A percentile compares a stretch with the other conserved stretches of the same genome.
These are phyloP conservation scores for Anguilla japonica DNA, from an alignment of 2,113 vertebrate species.

Conservation along the genomic window DNA sequence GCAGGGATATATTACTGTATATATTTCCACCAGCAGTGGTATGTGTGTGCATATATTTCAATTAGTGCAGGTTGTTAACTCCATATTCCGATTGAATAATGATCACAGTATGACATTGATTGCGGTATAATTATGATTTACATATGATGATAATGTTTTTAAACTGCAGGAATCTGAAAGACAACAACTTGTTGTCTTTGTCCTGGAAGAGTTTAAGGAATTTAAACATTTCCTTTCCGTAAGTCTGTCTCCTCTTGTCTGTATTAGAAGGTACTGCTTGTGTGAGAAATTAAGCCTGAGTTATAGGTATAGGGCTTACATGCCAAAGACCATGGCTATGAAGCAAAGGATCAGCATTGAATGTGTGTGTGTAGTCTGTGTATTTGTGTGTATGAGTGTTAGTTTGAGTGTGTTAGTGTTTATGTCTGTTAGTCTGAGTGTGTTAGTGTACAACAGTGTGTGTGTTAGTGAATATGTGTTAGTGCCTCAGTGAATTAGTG, in stretches of 20 bases:
- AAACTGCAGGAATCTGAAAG: constrained; percentile 86
- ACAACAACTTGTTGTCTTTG: constrained; percentile 90
- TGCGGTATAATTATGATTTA: constrained; percentile 25
- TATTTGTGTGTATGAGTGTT: neutral
- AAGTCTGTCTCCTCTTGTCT: constrained; percentile 66
- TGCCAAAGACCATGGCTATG: neutral
- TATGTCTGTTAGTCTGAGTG: neutral
- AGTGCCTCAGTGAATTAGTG: constrained; percentile 13
- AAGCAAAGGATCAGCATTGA: neutral
- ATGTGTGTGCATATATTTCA: no score
- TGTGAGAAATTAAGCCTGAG: no score
- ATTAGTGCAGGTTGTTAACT: no score
- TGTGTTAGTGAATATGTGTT: constrained; percentile 16
- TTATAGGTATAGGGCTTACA: neutral
- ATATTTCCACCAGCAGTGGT: no score
- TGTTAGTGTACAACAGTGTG: neutral
- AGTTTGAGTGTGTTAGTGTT: neutral
- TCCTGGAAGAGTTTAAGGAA: constrained; percentile 90
- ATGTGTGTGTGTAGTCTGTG: neutral
- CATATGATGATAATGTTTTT: constrained; percentile 28
- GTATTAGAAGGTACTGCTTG: no score
- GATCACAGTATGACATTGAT: neutral
- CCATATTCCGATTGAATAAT: no score
- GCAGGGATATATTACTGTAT: no score
- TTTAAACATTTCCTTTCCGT: constrained; percentile 91